Conservation (phyloP, 1,140 invertebrate genomes). For the Chymomyza costata region DNA sequence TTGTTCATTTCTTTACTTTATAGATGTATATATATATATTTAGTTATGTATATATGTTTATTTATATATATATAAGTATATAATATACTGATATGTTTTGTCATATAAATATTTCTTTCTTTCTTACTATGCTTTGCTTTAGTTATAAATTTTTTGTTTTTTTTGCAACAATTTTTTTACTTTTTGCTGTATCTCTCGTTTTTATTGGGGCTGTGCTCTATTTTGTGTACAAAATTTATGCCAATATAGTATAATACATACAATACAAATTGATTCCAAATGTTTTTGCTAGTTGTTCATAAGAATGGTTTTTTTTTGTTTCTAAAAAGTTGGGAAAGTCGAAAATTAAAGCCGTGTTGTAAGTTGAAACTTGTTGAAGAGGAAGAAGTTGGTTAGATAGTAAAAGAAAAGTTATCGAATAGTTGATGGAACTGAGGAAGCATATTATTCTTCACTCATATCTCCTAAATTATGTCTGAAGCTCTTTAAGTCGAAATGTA, state of each 20-base stretch:
- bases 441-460: too few relatives aligned
- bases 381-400: too few relatives aligned
- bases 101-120: conserved; percentile 62
- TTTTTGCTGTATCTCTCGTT: conserved; percentile 6
- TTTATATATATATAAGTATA: conserved; percentile 48
- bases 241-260: conserved; percentile 43
- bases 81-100: conserved; percentile 69
- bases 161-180: neutral
- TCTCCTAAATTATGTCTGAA: too few relatives aligned
- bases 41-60: conserved; percentile 36
- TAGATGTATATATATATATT: conserved; percentile 34
- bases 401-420: too few relatives aligned
- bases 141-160: conserved; percentile 21
- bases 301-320: too few relatives aligned
- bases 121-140: conserved; percentile 26
- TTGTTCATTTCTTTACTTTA: conserved; percentile 38
- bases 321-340: too few relatives aligned
- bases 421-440: too few relatives aligned
- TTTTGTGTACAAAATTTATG: conserved; percentile 30
- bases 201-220: conserved; percentile 33
- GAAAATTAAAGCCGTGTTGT: too few relatives aligned
- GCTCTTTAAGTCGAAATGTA: too few relatives aligned
- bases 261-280: conserved; percentile 42
- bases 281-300: too few relatives aligned
- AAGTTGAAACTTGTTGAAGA: too few relatives aligned